A percentile compares a stretch with the other conserved stretches of the same genome.
Conservation (phyloP, 2,113 vertebrate genomes). For the Engraulis encrasicolus region DNA sequence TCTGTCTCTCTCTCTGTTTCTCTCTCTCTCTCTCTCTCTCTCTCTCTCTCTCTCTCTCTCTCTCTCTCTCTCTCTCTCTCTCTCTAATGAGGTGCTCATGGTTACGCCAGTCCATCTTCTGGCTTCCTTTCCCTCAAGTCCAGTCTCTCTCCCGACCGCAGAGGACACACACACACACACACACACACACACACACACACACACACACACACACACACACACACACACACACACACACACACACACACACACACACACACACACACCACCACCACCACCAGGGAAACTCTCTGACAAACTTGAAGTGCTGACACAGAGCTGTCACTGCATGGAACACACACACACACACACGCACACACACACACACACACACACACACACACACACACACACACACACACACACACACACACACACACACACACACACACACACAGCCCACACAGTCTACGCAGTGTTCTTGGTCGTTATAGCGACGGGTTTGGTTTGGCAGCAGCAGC, state of each 20-base stretch:
- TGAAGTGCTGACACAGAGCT: not conserved
- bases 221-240: not conserved
- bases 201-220: not conserved
- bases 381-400: no score
- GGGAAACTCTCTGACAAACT: not conserved
- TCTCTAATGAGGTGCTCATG: not conserved
- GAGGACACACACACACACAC: not conserved
- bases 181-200: not conserved
- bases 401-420: no score
- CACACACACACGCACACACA: no score
- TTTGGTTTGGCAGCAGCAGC: no score
- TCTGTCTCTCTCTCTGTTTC: not conserved
- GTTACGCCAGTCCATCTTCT: not conserved
- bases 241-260: conserved; percentile 5
- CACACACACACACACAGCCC: no score
- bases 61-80: not conserved
- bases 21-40: not conserved
- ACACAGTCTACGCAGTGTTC: no score
- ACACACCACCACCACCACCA: not conserved
- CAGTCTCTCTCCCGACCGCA: not conserved
- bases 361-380: no score
- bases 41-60: not conserved
- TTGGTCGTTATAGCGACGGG: no score
- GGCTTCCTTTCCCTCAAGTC: not conserved
- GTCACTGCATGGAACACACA: not conserved